Base-by-base conservation (phyloP, 2,113 vertebrate genomes). In the Alaudala cheleensis region DNA sequence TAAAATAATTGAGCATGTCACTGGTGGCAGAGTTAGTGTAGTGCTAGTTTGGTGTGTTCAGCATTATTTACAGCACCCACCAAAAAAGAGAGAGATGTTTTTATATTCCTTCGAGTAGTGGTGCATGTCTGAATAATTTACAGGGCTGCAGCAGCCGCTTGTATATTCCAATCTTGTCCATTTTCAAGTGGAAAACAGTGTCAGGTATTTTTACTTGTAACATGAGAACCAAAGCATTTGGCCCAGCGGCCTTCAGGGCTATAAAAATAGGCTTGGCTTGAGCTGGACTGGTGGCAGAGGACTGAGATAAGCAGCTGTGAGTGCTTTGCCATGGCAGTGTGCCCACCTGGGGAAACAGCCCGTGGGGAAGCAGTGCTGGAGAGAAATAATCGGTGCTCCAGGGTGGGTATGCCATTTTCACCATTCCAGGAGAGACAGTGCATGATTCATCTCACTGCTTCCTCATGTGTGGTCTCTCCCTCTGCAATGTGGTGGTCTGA, bases 231-330 rank as follows among this genome's bases (percentile, higher is more conserved):
- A 7, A 74, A 88, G 40, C 88, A 69, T 88, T 90, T 94, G 93
- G 44, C 51, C 86, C 47, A 67, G 64, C 0, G 6, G 73, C 93
- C 89, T 95, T 95, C 12, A 1, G 45, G 39, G 64, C 22, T 90
- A 37, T 88, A 91, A 96, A 95, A 88, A 95, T 90, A 95, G 94
- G 69, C 42, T 93, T 2, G 26, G 60, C 47, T 47, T 81, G 72
- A 40, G 4, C 29, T 17, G 45, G 44, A 10, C 72, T 50, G 60
- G 24, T 82, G 71, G 80, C 80, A 90, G 69, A 61, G 86, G 50
- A 33, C 67, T 42, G 64, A 92, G 94, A 96, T 92, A 88, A 93
- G 72, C 86, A 88, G 88, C 92, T 94, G 94, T 7, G 21, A 83
- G 33, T 64, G 45, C 49, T 51, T 39, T 90, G 67, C 47, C 1